Evolutionary conservation across 2,797 vertebrate genomes (phyloP), one percentile per base, ranked within the genome.

Genomic region (Hippocampus kuda): DNA sequence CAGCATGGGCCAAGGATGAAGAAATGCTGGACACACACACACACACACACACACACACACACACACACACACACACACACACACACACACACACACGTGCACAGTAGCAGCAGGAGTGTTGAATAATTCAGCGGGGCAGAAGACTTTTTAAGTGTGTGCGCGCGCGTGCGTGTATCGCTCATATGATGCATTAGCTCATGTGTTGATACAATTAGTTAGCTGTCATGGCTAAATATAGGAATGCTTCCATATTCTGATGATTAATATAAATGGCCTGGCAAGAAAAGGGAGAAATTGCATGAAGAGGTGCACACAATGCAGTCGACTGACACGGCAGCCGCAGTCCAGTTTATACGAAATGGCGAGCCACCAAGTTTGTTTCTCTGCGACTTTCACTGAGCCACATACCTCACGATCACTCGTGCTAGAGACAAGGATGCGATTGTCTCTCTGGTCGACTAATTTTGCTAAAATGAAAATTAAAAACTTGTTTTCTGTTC

Each of bases 101-200:
- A 41, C 26, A 26, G 16, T 2, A 38, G 34, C 56, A 20, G 34
- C 69, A 61, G 66, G 42, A 67, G 48, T 61, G 54, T 41, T 75
- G 68, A 80, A 80, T 80, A 73, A 80, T 78, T 82, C 74, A 78
- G n/a, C 64, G 72, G 77, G 66, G 72, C 66, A 62, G 56, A 71
- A 46, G 46, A 70, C 69, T 34, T 67, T 16, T 60, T 66, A 68
- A 51, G 10, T 5, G 53, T 56, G 44, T 18, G 44, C 5, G 16
- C 42, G 57, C 30, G 3, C 24, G 61, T n/a, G 34, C 42, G 38
- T 30, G 26, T 49, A 7, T 30, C 66, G 42, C 42, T 68, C 18
- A 24, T n/a, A 16, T 44, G 62, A 12, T 64, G n/a, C 59, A 63
- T 63, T 66, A 51, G 71, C 71, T 65, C 56, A 42, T 69, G 41